Conservation (phyloP, 2,888 invertebrate genomes). For the Morpho achilles region DNA sequence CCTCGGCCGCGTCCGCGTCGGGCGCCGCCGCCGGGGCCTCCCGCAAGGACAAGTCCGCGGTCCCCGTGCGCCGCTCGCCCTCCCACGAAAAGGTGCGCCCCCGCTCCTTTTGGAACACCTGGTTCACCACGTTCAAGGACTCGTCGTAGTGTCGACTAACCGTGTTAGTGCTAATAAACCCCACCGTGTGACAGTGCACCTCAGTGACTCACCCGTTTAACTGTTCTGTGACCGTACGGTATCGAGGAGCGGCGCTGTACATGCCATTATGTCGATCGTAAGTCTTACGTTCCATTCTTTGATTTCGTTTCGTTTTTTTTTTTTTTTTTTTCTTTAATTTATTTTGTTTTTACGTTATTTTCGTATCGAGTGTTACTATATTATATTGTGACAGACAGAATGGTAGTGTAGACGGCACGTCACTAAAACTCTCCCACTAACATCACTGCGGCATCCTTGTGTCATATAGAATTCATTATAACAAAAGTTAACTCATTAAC, state of each 20-base stretch:
- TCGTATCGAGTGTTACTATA: slow-evolving; percentile 3
- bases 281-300: slow-evolving; percentile 52
- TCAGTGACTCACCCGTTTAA: slow-evolving; percentile 38
- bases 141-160: slow-evolving; percentile 29
- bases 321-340: slow-evolving; percentile 3
- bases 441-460: slow-evolving; percentile 8
- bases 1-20: slow-evolving; percentile 44
- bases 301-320: slow-evolving; percentile 28
- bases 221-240: slow-evolving; percentile 14
- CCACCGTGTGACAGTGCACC: slow-evolving; percentile 55
- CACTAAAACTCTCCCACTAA: slow-evolving; percentile 27
- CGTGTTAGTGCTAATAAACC: slow-evolving; percentile 37
- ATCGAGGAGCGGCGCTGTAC: slow-evolving; percentile 33
- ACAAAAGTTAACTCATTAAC: slow-evolving; percentile 2
- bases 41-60: slow-evolving; percentile 53
- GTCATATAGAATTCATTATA: background rate
- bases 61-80: slow-evolving; percentile 51
- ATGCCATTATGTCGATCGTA: slow-evolving; percentile 78
- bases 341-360: slow-evolving; percentile 1
- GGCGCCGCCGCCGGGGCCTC: slow-evolving; percentile 42
- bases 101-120: slow-evolving; percentile 82
- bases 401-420: slow-evolving; percentile 25
- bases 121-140: slow-evolving; percentile 73
- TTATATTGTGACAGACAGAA: slow-evolving; percentile 15
- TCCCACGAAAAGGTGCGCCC: slow-evolving; percentile 84